Evolutionary conservation across 2,888 invertebrate genomes (phyloP), one percentile per base, ranked within the genome.

Genomic region (Eupithecia pulchellata): DNA sequence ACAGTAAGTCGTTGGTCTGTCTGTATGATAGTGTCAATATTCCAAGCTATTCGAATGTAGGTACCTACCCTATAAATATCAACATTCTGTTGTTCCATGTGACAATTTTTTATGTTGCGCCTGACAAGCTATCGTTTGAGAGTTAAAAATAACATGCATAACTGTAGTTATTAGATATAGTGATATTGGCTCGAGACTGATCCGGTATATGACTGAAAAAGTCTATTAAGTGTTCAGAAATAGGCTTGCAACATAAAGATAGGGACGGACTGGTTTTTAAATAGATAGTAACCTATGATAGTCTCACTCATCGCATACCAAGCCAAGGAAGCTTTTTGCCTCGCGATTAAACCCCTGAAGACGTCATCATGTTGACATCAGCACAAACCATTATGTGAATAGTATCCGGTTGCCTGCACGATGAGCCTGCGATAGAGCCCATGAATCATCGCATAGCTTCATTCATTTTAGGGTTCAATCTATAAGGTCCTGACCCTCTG

Each of bases 361-460:
- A 84, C 90, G 90, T 89, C 90, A 91, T 87, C 79, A 75, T 82
- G 89, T 92, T 92, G 92, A 91, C 91, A 92, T 92, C 92, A 91
- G 90, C 91, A 82, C 80, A 81, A 71, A 76, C 76, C 80, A 82
- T 83, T 84, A 84, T 83, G 77, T 84, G 82, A 80, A 80, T 78
- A 82, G 88, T 85, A 91, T 92, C 92, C 92, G 92, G 91, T 83
- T 86, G 83, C 69, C 79, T 79, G 76, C 79, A 83, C 85, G 81
- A 83, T 83, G 79, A 82, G 83, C 81, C 81, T 77, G 79, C 79
- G 78, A 78, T 82, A 78, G 75, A 75, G 72, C 72, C 13, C 71
- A 78, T 86, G 87, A 87, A 82, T 87, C 87, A 87, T 84, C 82
- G 75, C 87, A 87, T 84, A 81, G 75, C 65, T 77, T 79, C 76